A percentile compares a stretch with the other conserved stretches of the same genome.
Evolutionary conservation across 2,113 vertebrate genomes (phyloP).

Genomic region (Sus scrofa): DNA sequence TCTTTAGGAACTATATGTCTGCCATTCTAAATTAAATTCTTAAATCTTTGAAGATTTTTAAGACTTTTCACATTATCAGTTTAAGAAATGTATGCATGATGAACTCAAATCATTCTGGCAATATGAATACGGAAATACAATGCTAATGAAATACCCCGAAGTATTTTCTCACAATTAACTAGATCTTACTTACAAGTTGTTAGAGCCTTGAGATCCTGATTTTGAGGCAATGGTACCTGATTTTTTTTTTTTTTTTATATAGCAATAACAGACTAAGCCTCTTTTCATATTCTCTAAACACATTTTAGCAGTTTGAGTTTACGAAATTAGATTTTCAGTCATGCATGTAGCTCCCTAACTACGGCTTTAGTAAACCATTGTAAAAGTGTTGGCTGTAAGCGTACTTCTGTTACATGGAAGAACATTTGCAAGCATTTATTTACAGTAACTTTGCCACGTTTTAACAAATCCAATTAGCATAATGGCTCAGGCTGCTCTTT

Average conservation of each 20-base stretch:
- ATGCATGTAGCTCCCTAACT: conserved; percentile 6
- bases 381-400: neutral
- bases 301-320: neutral
- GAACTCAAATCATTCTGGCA: neutral
- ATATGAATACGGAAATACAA: neutral
- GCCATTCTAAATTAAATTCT: neutral
- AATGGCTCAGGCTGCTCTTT: conserved; percentile 35
- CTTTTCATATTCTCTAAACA: conserved; percentile 30
- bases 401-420: conserved; percentile 46
- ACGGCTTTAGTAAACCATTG: neutral
- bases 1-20: neutral
- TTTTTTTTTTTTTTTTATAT: conserved; percentile 35
- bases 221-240: neutral
- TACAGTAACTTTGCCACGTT: conserved; percentile 6
- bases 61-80: neutral
- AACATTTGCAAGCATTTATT: conserved; percentile 55
- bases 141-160: neutral
- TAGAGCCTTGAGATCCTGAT: neutral
- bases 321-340: neutral
- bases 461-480: conserved; percentile 61
- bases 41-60: neutral
- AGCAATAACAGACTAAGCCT: neutral
- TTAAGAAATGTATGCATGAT: neutral
- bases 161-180: neutral
- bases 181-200: neutral